Base-by-base conservation (phyloP, 2,888 invertebrate species). In the Agrochola circellaris region DNA sequence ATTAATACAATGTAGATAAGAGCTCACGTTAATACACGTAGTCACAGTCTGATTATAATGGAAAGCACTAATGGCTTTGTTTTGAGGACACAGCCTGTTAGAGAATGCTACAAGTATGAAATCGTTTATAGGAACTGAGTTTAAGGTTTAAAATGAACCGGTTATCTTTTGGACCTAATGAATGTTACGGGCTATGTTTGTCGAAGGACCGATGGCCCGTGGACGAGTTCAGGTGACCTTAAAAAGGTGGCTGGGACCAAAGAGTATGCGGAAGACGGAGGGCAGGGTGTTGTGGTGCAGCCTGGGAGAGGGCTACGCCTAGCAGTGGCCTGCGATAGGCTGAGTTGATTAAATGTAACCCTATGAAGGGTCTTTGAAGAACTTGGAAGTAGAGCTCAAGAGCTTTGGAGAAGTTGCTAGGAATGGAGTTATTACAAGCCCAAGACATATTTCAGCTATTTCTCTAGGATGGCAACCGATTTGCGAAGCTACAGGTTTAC, bases 21-120 rank as follows among this genome's bases (percentile, higher is more conserved):
- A 77, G 42, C 48, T 42, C 73, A 58, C 61, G 58, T 72, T 65
- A 60, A 34, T 71, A 68, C 51, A 54, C 51, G 42, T 72, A 30
- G 86, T 88, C 87, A 87, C 87, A 88, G 65, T 88, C 88, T 84
- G 70, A 23, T 85, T 78, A n/a, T 62, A 84, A 81, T 74, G 71
- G 82, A 86, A 87, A 87, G 75, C 73, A 84, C 64, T 72, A 66
- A 66, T 73, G 20, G 38, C 48, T 66, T 26, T 13, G 68, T 79
- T 80, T 82, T 71, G 77, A 76, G 87, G 64, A 76, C 81, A 78
- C 20, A 68, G 17, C 26, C 45, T 61, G 56, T 58, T 62, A 15
- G 67, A 81, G 38, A 62, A 61, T 66, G 30, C 8, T 72, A 48
- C 17, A 56, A n/a, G 1, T n/a, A 26, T 34, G 23, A 60, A 15